These are phyloP conservation scores for Plagodis pulveraria DNA, from an alignment of 2,888 invertebrate species.

Conservation along the genomic window DNA sequence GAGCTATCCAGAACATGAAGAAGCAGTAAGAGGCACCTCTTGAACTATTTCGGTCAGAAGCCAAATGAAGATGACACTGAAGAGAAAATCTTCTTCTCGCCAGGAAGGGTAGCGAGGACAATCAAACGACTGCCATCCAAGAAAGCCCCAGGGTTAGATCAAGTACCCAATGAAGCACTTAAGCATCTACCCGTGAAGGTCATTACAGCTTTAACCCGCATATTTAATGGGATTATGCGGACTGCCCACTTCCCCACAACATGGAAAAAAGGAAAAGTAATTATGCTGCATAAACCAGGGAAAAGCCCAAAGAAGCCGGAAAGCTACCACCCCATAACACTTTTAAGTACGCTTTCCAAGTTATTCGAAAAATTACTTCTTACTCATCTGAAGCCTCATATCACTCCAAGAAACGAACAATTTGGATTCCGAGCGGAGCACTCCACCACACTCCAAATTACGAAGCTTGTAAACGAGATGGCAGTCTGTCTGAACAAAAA, in stretches of 20 bases:
- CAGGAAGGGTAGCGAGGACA: background rate
- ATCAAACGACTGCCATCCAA: background rate
- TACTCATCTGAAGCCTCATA: background rate
- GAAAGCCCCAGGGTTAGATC: background rate
- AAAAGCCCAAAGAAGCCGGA: too few relatives aligned
- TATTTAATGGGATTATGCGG: background rate
- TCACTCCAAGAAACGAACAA: background rate
- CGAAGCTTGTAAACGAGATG: conserved; percentile 37
- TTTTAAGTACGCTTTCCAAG: conserved; percentile 5
- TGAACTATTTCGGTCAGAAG: background rate
- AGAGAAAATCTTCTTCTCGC: background rate
- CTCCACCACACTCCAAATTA: conserved; percentile 41
- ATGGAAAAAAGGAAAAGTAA: conserved; percentile 19
- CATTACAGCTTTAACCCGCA: background rate
- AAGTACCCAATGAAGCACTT: background rate
- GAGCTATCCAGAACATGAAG: background rate
- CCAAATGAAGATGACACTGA: background rate
- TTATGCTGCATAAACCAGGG: conserved; percentile 31
- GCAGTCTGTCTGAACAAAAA: conserved; percentile 30
- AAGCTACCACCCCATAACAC: too few relatives aligned
- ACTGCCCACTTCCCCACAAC: background rate
- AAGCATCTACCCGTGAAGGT: background rate
- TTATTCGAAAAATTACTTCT: conserved; percentile 1
- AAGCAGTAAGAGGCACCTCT: background rate
- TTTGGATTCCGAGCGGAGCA: conserved; percentile 26